phyloP scores from a whole-genome alignment of 2,888 invertebrate species.

The Allacma fusca region DNA sequence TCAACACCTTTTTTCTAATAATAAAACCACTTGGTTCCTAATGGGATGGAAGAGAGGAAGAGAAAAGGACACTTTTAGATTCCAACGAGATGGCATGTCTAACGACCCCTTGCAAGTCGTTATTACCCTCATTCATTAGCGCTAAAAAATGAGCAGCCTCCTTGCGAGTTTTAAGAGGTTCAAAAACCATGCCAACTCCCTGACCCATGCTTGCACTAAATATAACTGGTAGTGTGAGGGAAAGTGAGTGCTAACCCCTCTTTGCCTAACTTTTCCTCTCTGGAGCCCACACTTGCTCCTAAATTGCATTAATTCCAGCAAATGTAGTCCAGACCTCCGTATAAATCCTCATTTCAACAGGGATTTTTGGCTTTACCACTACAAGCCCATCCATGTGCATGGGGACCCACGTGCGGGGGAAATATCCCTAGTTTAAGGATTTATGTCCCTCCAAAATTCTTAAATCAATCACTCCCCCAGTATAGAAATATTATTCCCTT shows the following conservation, averaged over 20 bases:
- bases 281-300: background rate
- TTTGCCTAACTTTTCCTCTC: background rate
- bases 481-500: too few species aligned
- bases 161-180: slow-evolving; percentile 23
- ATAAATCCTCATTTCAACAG: slow-evolving; percentile 16
- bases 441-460: too few species aligned
- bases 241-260: background rate
- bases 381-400: background rate
- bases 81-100: slow-evolving; percentile 26
- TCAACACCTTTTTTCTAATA: slow-evolving; percentile 32
- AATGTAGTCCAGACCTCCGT: background rate
- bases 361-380: background rate
- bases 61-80: slow-evolving; percentile 29
- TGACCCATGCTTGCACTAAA: background rate
- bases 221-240: background rate
- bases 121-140: slow-evolving; percentile 37
- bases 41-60: slow-evolving; percentile 28
- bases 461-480: too few species aligned
- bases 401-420: too few species aligned
- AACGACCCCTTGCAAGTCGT: slow-evolving; percentile 33
- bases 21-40: slow-evolving; percentile 41
- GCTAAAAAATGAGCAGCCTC: slow-evolving; percentile 34
- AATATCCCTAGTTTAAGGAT: too few species aligned
- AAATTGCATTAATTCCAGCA: background rate
- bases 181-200: slow-evolving; percentile 10